A percentile compares a stretch with the other conserved stretches of the same genome.
Conservation (phyloP, 2,113 vertebrate genomes). For the Gobiocypris rarus region DNA sequence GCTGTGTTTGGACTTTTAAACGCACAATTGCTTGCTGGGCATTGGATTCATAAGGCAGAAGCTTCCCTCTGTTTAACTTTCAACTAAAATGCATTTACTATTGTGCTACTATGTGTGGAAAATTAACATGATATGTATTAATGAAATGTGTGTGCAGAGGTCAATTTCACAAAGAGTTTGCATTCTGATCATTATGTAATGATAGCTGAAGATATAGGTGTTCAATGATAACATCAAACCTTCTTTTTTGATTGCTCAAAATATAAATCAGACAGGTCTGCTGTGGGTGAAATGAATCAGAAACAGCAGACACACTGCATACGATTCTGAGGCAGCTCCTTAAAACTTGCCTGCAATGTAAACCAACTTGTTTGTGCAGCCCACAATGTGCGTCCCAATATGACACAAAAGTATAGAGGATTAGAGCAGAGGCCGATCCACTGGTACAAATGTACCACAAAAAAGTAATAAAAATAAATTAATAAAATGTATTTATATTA, state of each 20-base stretch:
- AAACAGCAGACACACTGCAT: neutral
- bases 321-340: neutral
- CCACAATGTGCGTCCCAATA: neutral
- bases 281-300: no score
- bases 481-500: no score
- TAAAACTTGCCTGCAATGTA: constrained; percentile 15
- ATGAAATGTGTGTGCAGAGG: neutral
- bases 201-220: neutral
- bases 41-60: neutral
- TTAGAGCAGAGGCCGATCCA: neutral
- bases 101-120: neutral
- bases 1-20: neutral
- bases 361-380: constrained; percentile 10
- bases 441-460: neutral
- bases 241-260: neutral
- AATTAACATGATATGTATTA: neutral
- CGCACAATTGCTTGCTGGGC: no score
- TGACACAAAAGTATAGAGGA: neutral
- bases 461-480: neutral
- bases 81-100: neutral
- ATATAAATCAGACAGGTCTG: neutral
- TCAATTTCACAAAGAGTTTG: neutral
- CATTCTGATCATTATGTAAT: neutral
- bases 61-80: neutral
- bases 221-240: neutral